Conservation (phyloP, 2,113 vertebrate species). For the Trichechus manatus region DNA sequence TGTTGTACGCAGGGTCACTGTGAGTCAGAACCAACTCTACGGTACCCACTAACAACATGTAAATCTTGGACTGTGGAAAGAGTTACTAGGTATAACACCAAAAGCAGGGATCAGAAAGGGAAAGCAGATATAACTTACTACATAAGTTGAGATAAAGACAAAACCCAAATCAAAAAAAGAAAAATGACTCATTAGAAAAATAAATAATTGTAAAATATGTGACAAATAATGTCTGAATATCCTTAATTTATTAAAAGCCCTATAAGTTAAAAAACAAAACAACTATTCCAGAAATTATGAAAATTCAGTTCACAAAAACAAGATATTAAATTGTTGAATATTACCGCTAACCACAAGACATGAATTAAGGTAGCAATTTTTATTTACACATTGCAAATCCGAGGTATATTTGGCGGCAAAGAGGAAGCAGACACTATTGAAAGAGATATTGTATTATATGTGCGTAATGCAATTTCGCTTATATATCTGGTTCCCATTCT, state of each 20-base stretch:
- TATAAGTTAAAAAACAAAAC: neutral
- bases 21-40: no score
- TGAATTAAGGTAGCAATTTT: neutral
- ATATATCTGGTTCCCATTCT: neutral
- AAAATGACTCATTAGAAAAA: neutral
- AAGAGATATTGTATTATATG: neutral
- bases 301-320: neutral
- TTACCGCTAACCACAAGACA: neutral
- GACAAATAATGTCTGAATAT: neutral
- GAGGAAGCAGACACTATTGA: neutral
- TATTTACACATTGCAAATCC: neutral
- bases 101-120: neutral
- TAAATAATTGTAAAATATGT: neutral
- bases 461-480: neutral
- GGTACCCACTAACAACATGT: neutral
- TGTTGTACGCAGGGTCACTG: no score
- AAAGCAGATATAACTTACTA: neutral
- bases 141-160: neutral
- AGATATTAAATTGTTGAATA: neutral
- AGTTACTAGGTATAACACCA: neutral
- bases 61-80: neutral
- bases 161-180: neutral
- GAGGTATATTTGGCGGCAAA: slow-evolving; percentile 10
- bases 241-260: neutral
- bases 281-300: slow-evolving; percentile 11